These are phyloP conservation scores for Yponomeuta plumbellus DNA, from an alignment of 2,888 invertebrate species.

Conservation along the genomic window DNA sequence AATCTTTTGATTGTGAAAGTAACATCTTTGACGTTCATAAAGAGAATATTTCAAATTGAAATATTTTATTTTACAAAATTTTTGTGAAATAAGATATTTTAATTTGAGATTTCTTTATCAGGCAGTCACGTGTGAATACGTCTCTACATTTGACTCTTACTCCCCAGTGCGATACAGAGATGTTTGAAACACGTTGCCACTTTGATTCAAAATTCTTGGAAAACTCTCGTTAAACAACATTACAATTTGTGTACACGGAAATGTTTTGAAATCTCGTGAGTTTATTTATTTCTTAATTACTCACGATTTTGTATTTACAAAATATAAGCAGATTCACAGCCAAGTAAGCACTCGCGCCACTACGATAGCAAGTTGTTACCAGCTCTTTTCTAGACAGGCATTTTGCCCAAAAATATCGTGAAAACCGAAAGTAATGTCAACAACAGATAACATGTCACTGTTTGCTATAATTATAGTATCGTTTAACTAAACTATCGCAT, in stretches of 20 bases:
- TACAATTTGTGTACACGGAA: not conserved
- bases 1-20: too few relatives aligned
- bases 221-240: not conserved
- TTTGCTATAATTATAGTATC: slow-evolving; percentile 62
- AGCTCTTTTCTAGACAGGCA: too few relatives aligned
- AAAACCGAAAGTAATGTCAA: slow-evolving; percentile 13
- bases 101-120: too few relatives aligned
- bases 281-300: not conserved
- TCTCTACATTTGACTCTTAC: not conserved
- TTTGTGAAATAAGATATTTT: too few relatives aligned
- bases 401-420: too few relatives aligned
- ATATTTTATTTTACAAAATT: too few relatives aligned
- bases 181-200: not conserved
- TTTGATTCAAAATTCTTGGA: not conserved
- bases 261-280: not conserved
- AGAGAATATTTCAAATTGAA: too few relatives aligned
- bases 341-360: too few relatives aligned
- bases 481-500: slow-evolving; percentile 35
- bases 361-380: too few relatives aligned
- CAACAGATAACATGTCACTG: slow-evolving; percentile 53
- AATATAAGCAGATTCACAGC: too few relatives aligned
- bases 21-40: too few relatives aligned
- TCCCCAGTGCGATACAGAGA: not conserved
- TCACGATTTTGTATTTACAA: too few relatives aligned
- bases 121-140: not conserved